Conservation (phyloP, 2,113 vertebrate species). For the Datnioides undecimradiatus region DNA sequence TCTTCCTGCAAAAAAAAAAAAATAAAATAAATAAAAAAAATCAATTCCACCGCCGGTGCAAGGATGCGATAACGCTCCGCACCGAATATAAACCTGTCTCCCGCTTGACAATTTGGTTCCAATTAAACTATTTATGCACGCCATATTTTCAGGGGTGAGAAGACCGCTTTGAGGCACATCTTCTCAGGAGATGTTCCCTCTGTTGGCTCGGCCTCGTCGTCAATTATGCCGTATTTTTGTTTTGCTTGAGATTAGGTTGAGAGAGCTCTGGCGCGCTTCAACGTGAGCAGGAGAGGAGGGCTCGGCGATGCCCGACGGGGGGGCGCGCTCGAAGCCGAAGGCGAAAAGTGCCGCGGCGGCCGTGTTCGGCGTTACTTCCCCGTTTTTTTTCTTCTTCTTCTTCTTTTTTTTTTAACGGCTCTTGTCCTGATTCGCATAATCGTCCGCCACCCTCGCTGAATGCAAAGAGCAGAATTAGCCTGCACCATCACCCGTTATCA, state of each 20-base stretch:
- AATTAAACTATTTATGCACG: slow-evolving; percentile 77
- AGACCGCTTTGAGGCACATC: slow-evolving; percentile 60
- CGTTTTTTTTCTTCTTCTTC: no score
- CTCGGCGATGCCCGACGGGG: background rate
- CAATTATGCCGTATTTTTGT: slow-evolving; percentile 59
- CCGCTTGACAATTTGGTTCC: slow-evolving; percentile 74
- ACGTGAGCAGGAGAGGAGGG: background rate
- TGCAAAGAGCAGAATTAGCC: slow-evolving; percentile 58
- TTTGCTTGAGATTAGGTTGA: slow-evolving; percentile 58
- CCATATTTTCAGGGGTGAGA: slow-evolving; percentile 66
- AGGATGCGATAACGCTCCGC: slow-evolving; percentile 70
- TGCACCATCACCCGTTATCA: slow-evolving; percentile 69
- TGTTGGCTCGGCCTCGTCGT: slow-evolving; percentile 45
- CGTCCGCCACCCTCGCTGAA: slow-evolving; percentile 36
- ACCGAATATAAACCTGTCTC: slow-evolving; percentile 71
- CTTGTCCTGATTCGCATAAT: slow-evolving; percentile 47
- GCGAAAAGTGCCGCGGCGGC: background rate
- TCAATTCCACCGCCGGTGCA: slow-evolving; percentile 68
- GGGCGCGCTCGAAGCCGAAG: background rate
- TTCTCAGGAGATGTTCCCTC: slow-evolving; percentile 55
- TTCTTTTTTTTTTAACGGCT: no score
- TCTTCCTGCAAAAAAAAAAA: slow-evolving; percentile 54
- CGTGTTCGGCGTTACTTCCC: slow-evolving; percentile 9
- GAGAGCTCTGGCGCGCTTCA: slow-evolving; percentile 19
- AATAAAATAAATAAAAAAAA: slow-evolving; percentile 53